These are phyloP conservation scores for Staurois parvus DNA, from an alignment of 2,797 vertebrate species.

Conservation along the genomic window DNA sequence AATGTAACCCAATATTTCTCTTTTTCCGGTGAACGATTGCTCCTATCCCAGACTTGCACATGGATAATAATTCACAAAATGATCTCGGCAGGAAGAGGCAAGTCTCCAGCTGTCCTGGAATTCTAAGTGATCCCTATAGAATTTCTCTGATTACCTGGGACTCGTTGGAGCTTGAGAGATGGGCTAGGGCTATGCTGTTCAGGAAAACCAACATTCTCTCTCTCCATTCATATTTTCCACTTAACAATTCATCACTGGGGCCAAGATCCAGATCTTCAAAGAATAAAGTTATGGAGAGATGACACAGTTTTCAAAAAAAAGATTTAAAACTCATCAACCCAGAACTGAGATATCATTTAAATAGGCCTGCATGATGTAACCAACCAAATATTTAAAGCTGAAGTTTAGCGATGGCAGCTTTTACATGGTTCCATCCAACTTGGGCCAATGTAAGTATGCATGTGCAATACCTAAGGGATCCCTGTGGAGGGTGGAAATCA, in stretches of 20 bases:
- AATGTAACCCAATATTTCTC: conserved; percentile 54
- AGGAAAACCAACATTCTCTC: conserved; percentile 22
- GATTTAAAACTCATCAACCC: too few species aligned
- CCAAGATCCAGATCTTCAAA: background rate
- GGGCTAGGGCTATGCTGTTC: conserved; percentile 23
- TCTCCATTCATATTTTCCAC: background rate
- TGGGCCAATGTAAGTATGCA: too few species aligned
- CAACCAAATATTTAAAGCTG: too few species aligned
- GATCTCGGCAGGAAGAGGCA: conserved; percentile 67
- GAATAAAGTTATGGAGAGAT: background rate
- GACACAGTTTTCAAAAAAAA: too few species aligned
- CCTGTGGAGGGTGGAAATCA: too few species aligned
- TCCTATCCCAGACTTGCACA: conserved; percentile 50
- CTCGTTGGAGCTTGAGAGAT: conserved; percentile 59
- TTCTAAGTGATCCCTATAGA: conserved; percentile 66
- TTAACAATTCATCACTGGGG: background rate
- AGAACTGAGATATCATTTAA: too few species aligned
- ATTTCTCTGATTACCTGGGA: conserved; percentile 68
- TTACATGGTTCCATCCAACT: too few species aligned
- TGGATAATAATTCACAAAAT: conserved; percentile 64
- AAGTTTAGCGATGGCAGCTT: too few species aligned
- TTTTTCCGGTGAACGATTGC: conserved; percentile 3
- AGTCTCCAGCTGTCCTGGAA: conserved; percentile 66
- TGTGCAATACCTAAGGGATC: too few species aligned
- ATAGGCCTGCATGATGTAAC: too few species aligned